Percentiles rank a stretch among this genome's conserved stretches.
phyloP scores from a whole-genome alignment of 2,113 vertebrate species.

The Emydura subglobosa region DNA sequence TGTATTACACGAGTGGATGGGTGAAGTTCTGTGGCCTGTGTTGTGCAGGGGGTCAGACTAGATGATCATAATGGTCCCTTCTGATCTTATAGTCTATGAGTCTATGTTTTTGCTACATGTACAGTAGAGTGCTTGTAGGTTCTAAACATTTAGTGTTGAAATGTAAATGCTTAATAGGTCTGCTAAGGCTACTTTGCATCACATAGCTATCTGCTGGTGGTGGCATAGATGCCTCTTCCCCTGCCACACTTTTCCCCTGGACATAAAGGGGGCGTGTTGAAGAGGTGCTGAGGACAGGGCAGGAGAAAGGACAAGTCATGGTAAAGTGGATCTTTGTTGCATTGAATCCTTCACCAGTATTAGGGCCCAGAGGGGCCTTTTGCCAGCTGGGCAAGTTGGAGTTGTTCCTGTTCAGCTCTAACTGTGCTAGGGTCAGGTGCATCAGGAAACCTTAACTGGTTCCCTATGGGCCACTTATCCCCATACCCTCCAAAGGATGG shows the following conservation, averaged over 20 bases:
- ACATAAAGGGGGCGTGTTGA: not conserved
- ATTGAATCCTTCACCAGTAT: not conserved
- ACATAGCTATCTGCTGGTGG: not conserved
- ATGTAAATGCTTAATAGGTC: not conserved
- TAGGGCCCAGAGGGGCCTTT: not conserved
- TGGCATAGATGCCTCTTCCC: not conserved
- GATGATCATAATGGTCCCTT: too few species aligned
- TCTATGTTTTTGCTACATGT: not conserved
- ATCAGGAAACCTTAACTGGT: not conserved
- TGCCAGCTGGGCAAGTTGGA: not conserved
- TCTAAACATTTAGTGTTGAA: not conserved
- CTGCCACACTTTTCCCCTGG: not conserved
- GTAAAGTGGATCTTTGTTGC: not conserved
- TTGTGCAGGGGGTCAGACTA: too few species aligned
- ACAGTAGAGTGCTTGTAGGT: slow-evolving; percentile 4
- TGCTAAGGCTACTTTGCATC: not conserved
- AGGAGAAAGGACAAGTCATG: not conserved
- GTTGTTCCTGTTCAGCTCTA: not conserved
- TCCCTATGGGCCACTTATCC: not conserved
- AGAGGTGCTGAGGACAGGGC: not conserved
- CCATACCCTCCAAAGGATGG: not conserved
- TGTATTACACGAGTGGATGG: too few species aligned
- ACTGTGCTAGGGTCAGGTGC: not conserved
- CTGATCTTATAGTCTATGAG: too few species aligned
- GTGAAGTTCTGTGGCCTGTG: too few species aligned